Evolutionary conservation across 2,113 vertebrate genomes (phyloP), one percentile per base, ranked within the genome.

Genomic region (Beaufortia kweichowensis): DNA sequence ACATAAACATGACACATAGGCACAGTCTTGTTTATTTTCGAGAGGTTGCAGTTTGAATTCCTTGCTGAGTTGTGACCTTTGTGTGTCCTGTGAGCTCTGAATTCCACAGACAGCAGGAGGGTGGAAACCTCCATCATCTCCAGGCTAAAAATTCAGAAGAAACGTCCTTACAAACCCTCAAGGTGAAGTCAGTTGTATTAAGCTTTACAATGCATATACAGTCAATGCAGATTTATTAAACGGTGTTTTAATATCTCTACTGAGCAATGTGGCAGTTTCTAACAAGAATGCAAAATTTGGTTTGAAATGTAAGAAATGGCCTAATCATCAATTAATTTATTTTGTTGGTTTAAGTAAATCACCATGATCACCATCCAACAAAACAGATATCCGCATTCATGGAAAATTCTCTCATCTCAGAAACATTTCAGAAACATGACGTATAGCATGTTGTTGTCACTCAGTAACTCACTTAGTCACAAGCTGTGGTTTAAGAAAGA

Each of bases 11-110:
- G 4, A 71, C 17, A 57, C 31, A 21, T 41, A 57, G 23, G 21
- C 23, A 71, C 62, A 35, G 77, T 56, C 59, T 85, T 83, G 88
- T 91, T 89, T 85, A 10, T 87, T 90, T 89, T 90, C 82, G 82
- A 76, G 31, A 62, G 74, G 73, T 83, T 75, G 43, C 43, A 77
- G 64, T 75, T 77, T 68, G 75, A 79, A 78, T 79, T 55, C 56
- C 82, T 83, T 83, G 62, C 31, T 48, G 82, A 84, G 86, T 79
- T 66, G 39, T 87, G 83, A 90, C 82, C 85, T 81, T 61, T 43
- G 41, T 55, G 10, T 77, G 53, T 35, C 31, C 53, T 67, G 43
- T 81, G 56, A 68, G 29, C 61, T 11, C 71, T 62, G 35, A 74
- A 46, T 77, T 79, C 79, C 75, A 74, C 79, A 57, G 81, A 75